phyloP scores from a whole-genome alignment of 2,888 invertebrate genomes.

The Andrena flavipes region DNA sequence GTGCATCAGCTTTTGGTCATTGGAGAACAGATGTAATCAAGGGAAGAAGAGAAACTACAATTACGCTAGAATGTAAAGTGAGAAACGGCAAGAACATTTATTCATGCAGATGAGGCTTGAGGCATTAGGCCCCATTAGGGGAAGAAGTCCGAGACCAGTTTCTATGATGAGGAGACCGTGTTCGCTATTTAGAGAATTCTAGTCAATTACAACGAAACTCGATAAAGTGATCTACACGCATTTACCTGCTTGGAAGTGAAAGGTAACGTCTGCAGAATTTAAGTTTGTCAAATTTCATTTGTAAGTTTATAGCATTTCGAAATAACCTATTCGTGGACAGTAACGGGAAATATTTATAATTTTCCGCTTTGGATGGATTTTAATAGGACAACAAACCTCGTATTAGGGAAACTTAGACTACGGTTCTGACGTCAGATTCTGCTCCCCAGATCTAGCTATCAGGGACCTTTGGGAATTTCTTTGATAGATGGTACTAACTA shows the following conservation, averaged over 20 bases:
- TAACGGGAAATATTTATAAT: not conserved
- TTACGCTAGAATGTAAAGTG: not conserved
- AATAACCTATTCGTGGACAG: not conserved
- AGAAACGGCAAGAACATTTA: not conserved
- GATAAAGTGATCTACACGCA: not conserved
- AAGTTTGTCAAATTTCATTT: not conserved
- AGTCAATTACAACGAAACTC: not conserved
- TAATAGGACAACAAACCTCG: not conserved
- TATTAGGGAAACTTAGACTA: no score
- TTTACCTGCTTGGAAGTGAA: not conserved
- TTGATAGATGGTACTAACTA: no score
- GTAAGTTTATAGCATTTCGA: not conserved
- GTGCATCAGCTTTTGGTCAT: no score
- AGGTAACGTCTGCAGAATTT: not conserved
- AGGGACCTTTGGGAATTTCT: no score
- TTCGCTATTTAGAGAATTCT: not conserved
- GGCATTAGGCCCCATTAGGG: not conserved
- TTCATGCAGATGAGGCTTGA: not conserved
- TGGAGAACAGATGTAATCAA: not conserved
- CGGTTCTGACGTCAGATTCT: no score
- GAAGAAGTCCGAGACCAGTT: not conserved
- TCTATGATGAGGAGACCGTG: not conserved
- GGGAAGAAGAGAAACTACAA: not conserved
- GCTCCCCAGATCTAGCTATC: no score
- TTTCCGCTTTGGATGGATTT: not conserved